Conservation (phyloP, 2,113 vertebrate species). For the Talpa occidentalis region DNA sequence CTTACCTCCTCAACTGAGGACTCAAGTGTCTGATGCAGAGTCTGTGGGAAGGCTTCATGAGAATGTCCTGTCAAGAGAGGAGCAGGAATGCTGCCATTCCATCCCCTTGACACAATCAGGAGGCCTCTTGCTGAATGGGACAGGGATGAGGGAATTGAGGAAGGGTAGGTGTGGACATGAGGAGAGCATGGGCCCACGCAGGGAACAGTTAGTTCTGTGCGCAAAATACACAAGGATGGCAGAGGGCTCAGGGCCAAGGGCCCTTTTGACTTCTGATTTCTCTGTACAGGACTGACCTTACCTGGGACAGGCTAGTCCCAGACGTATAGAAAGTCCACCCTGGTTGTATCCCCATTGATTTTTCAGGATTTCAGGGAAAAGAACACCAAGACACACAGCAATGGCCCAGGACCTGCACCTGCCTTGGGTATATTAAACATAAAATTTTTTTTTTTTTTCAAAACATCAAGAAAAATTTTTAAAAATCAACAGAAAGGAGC, state of each 20-base stretch:
- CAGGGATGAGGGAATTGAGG: not conserved
- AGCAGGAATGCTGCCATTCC: not conserved
- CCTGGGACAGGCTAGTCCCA: not conserved
- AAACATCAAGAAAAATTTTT: too few species aligned
- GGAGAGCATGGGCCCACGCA: too few species aligned
- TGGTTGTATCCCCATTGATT: not conserved
- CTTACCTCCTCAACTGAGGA: not conserved
- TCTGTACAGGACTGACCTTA: not conserved
- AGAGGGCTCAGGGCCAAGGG: not conserved
- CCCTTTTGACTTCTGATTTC: not conserved
- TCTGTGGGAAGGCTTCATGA: not conserved
- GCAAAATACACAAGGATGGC: too few species aligned
- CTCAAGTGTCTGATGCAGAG: not conserved
- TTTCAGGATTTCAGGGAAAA: not conserved
- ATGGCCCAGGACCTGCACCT: not conserved
- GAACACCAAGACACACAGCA: constrained; percentile 30
- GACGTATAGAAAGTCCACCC: not conserved
- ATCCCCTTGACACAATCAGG: not conserved
- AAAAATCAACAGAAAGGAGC: constrained; percentile 40
- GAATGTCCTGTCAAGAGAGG: not conserved
- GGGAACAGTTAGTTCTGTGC: not conserved
- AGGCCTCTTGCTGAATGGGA: not conserved
- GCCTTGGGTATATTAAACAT: constrained; percentile 42
- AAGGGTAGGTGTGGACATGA: not conserved
- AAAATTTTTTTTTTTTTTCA: not conserved